phyloP scores from a whole-genome alignment of 2,113 vertebrate species.

The Pelusios castaneus region DNA sequence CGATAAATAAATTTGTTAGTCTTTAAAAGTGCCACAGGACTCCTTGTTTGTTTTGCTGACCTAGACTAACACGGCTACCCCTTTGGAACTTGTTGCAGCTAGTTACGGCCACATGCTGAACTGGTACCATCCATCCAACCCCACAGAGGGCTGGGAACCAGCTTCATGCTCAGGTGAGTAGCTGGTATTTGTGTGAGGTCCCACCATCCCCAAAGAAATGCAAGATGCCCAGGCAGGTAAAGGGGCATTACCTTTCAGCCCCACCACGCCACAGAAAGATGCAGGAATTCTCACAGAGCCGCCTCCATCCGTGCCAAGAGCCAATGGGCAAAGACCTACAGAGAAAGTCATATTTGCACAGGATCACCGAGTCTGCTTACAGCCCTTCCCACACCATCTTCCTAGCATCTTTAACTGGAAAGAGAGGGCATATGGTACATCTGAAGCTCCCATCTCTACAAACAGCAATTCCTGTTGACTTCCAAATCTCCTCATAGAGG shows the following conservation, averaged over 20 bases:
- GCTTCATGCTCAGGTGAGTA: not conserved
- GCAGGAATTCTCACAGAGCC: constrained; percentile 75
- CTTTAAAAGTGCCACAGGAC: too few species aligned
- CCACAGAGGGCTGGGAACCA: not conserved
- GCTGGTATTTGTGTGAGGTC: not conserved
- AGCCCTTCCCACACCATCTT: not conserved
- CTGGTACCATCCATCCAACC: not conserved
- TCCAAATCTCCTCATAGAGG: not conserved
- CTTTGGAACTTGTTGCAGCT: not conserved
- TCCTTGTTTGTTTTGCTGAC: too few species aligned
- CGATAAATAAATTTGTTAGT: too few species aligned
- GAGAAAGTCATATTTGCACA: not conserved
- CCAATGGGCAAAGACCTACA: constrained; percentile 73
- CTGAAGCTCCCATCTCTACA: not conserved
- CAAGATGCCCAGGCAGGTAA: not conserved
- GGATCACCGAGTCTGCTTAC: not conserved
- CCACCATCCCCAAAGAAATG: not conserved
- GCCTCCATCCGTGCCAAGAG: constrained; percentile 71
- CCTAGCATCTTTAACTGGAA: not conserved
- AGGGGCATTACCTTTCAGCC: constrained; percentile 70
- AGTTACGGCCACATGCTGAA: not conserved
- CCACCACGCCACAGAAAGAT: constrained; percentile 73
- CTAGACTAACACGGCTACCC: too few species aligned
- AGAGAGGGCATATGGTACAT: not conserved
- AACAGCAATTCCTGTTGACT: not conserved